phyloP scores from a whole-genome alignment of 2,797 vertebrate species.

The Varecia variegata region DNA sequence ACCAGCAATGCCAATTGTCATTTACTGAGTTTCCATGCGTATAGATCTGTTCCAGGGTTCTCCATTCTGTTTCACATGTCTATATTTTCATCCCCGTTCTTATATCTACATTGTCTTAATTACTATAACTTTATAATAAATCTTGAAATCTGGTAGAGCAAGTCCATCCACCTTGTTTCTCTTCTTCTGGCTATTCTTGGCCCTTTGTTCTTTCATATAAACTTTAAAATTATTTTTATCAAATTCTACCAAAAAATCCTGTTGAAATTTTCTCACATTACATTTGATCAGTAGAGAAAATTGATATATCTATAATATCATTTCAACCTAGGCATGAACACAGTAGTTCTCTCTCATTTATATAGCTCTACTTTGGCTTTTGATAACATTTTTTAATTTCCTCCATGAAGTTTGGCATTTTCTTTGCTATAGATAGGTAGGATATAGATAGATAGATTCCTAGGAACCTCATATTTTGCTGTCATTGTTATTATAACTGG shows the following conservation, averaged over 20 bases:
- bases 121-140: background rate
- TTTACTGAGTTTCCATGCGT: background rate
- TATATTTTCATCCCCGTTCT: background rate
- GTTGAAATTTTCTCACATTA: background rate
- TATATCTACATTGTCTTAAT: background rate
- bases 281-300: background rate
- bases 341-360: background rate
- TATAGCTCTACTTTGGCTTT: background rate
- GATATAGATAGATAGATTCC: background rate
- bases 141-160: slow-evolving; percentile 19
- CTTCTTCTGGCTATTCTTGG: slow-evolving; percentile 8
- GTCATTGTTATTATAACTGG: background rate
- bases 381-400: background rate
- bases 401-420: background rate
- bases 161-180: background rate
- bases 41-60: background rate
- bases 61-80: background rate
- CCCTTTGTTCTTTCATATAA: slow-evolving; percentile 23
- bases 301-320: background rate
- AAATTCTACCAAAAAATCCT: slow-evolving; percentile 18
- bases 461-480: background rate
- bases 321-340: background rate
- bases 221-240: slow-evolving; percentile 38
- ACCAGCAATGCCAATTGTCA: background rate
- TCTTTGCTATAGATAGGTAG: background rate